Evolutionary conservation across 2,797 vertebrate genomes (phyloP), one percentile per base, ranked within the genome.

Genomic region (Macrochelys suwanniensis): DNA sequence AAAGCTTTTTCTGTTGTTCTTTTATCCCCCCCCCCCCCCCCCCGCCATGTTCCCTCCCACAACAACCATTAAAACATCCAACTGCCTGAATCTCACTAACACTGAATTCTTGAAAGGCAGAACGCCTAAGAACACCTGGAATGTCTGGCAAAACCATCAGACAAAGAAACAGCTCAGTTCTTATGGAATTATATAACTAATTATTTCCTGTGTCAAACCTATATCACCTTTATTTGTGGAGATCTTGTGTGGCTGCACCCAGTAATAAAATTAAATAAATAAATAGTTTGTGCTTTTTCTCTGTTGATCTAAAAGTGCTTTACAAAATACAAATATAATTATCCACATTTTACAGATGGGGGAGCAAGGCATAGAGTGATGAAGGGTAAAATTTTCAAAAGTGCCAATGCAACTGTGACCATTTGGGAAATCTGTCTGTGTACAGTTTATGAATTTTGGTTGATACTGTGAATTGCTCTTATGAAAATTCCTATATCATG

Each of bases 101-200:
- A 37, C 5, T 79, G 17, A 95, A 89, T 77, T 94, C 85, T 11
- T 95, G 57, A 82, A 93, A 89, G 78, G 65, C 57, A 31, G 13
- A 23, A 68, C 84, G 3, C 65, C 2, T n/a, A 87, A 85, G 19
- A 94, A 76, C 19, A 74, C 11, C 21, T 54, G 49, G 45, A 74
- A 6, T 71, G 28, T 16, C 83, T 17, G 11, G 16, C 80, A 89
- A 85, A 93, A 47, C 8, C 79, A 82, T 57, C 84, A 82, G 90
- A 83, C 3, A 87, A 57, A 68, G 12, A 88, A 82, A 88, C 13
- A 5, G 3, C 49, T 92, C 82, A 13, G 83, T 2, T 19, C 54
- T 19, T 84, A 28, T 47, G 31, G 26, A 93, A 87, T 5, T 68
- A 82, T 53, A 68, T 79, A 11, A 8, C 88, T 37, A 85, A 4